Conservation (phyloP, 1,140 invertebrate species). For the Pseudobourletiella spinata region DNA sequence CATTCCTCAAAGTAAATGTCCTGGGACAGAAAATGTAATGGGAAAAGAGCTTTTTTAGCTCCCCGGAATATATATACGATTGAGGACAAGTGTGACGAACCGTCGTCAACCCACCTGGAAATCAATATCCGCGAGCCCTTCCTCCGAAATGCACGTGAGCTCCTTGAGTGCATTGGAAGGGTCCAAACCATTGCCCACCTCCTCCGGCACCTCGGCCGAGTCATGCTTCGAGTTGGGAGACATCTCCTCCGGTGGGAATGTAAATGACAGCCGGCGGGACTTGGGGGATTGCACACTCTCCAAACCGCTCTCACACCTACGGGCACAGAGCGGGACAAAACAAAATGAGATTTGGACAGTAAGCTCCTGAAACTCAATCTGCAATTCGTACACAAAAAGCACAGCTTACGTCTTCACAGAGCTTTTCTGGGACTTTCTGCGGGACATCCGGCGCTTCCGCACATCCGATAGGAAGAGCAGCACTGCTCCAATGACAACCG, state of each 20-base stretch:
- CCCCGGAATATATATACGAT: not conserved
- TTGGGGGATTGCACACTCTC: constrained; percentile 31
- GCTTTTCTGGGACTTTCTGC: constrained; percentile 32
- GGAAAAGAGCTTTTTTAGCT: no score
- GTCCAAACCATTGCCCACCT: constrained; percentile 13
- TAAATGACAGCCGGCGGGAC: constrained; percentile 30
- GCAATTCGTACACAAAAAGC: no score
- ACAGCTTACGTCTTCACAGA: constrained; percentile 37
- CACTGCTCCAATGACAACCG: constrained; percentile 62
- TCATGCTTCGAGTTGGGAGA: constrained; percentile 34
- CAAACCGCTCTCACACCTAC: constrained; percentile 30
- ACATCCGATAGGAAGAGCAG: constrained; percentile 70
- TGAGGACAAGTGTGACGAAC: not conserved
- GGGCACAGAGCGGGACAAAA: no score
- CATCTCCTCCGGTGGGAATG: constrained; percentile 31
- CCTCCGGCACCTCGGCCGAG: constrained; percentile 22
- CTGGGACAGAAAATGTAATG: constrained; percentile 38
- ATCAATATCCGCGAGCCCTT: constrained; percentile 73
- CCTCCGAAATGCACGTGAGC: constrained; percentile 77
- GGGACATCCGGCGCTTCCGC: constrained; percentile 54
- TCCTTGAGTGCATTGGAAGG: constrained; percentile 43
- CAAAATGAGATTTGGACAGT: no score
- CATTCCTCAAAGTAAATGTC: constrained; percentile 70
- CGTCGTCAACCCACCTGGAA: constrained; percentile 43
- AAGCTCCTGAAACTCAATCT: no score